A percentile compares a stretch with the other conserved stretches of the same genome.
Evolutionary conservation across 2,797 vertebrate species (phyloP).

Genomic region (Anguilla marmorata): DNA sequence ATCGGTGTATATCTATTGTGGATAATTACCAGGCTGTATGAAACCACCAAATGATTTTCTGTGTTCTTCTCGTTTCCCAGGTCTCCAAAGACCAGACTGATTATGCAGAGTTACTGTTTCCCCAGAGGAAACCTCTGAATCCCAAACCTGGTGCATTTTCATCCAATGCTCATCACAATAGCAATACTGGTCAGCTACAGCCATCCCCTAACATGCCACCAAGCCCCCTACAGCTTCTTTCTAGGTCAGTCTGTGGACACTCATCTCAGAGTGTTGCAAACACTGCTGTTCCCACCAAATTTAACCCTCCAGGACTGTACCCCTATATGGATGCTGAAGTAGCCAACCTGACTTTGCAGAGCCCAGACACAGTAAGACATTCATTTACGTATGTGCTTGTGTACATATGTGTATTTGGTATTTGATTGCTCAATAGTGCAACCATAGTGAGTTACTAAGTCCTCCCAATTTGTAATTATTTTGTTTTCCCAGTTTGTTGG

Average conservation of each 20-base stretch:
- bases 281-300: neutral
- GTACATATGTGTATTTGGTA: neutral
- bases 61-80: constrained; percentile 43
- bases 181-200: neutral
- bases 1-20: neutral
- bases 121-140: constrained; percentile 35
- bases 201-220: constrained; percentile 43
- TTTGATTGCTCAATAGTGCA: neutral
- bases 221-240: constrained; percentile 49
- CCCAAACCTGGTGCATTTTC: neutral
- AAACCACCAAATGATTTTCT: neutral
- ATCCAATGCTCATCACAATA: constrained; percentile 12
- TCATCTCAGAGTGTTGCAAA: constrained; percentile 8
- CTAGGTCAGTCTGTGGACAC: constrained; percentile 26
- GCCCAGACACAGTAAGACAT: constrained; percentile 49
- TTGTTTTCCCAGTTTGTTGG: neutral
- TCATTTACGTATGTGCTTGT: neutral
- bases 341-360: neutral
- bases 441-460: neutral
- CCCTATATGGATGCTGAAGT: constrained; percentile 54
- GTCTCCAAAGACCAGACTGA: constrained; percentile 40
- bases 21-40: neutral
- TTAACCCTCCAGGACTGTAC: constrained; percentile 54
- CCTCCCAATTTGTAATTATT: neutral
- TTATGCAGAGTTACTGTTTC: constrained; percentile 62